Conservation (phyloP, 2,113 vertebrate genomes). For the Limnothrissa miodon region DNA sequence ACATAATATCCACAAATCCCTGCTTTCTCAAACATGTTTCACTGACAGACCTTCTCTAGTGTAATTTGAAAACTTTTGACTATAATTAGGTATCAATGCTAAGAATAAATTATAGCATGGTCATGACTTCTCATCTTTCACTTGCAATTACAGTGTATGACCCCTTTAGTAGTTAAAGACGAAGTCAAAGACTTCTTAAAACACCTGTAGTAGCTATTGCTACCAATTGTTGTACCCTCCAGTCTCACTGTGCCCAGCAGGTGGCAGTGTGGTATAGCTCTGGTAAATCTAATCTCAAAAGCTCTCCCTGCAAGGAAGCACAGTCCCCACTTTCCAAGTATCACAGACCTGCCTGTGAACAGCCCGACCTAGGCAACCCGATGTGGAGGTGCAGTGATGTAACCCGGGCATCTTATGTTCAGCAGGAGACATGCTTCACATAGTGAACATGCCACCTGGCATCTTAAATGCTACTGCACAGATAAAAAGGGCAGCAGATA, state of each 20-base stretch:
- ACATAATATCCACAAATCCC: not conserved
- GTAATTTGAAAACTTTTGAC: not conserved
- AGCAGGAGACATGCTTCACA: not conserved
- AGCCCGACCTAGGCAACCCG: not conserved
- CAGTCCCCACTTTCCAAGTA: not conserved
- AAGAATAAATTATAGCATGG: not conserved
- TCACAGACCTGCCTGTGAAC: constrained; percentile 9
- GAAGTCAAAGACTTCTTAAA: too few relatives aligned
- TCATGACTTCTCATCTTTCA: too few relatives aligned
- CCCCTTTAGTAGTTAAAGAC: too few relatives aligned
- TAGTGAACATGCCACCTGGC: not conserved
- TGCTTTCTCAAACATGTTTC: not conserved
- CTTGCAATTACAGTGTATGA: too few relatives aligned
- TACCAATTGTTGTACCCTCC: too few relatives aligned
- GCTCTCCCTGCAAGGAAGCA: not conserved
- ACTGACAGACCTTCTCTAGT: not conserved
- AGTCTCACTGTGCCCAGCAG: not conserved
- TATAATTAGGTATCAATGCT: not conserved
- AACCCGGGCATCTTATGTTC: not conserved
- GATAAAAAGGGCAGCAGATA: not conserved
- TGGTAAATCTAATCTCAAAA: not conserved
- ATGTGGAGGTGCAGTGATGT: not conserved
- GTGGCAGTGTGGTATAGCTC: not conserved
- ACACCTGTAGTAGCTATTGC: not conserved
- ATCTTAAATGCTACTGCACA: not conserved